phyloP scores from a whole-genome alignment of 2,888 invertebrate species.

The Hemicrepidius hirtus region DNA sequence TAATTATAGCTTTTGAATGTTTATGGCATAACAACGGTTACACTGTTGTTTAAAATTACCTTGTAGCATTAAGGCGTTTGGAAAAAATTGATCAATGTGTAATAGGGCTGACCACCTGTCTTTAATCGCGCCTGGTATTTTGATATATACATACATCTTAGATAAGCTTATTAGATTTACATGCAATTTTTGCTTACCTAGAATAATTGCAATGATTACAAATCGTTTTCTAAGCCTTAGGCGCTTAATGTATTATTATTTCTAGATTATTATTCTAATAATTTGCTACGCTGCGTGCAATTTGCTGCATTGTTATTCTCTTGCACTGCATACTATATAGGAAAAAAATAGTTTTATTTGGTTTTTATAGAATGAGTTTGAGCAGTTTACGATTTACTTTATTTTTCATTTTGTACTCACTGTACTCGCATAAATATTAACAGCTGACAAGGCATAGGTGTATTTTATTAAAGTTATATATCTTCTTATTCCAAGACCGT shows the following conservation, averaged over 20 bases:
- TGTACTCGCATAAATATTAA: slow-evolving; percentile 13
- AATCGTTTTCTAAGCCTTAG: slow-evolving; percentile 44
- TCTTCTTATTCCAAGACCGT: slow-evolving; percentile 18
- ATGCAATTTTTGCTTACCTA: slow-evolving; percentile 36
- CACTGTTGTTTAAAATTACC: slow-evolving; percentile 41
- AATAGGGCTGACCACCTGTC: slow-evolving; percentile 41
- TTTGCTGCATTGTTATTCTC: slow-evolving; percentile 27
- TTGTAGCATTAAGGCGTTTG: slow-evolving; percentile 33
- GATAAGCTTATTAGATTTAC: slow-evolving; percentile 47
- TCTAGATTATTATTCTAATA: slow-evolving; percentile 45
- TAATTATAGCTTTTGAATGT: slow-evolving; percentile 41
- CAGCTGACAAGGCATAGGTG: slow-evolving; percentile 19
- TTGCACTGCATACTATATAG: neutral
- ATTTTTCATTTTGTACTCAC: neutral
- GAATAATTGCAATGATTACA: slow-evolving; percentile 45
- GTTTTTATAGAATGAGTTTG: neutral
- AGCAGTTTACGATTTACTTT: neutral
- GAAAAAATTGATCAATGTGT: slow-evolving; percentile 38
- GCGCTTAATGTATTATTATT: slow-evolving; percentile 42
- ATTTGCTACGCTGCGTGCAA: slow-evolving; percentile 18
- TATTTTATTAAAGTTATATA: slow-evolving; percentile 15
- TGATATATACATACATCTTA: slow-evolving; percentile 37
- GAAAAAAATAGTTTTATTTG: neutral
- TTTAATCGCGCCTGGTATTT: slow-evolving; percentile 32
- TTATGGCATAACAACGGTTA: slow-evolving; percentile 30